A percentile compares a stretch with the other conserved stretches of the same genome.
phyloP scores from a whole-genome alignment of 2,888 invertebrate species.

The Cryptus viduatorius region DNA sequence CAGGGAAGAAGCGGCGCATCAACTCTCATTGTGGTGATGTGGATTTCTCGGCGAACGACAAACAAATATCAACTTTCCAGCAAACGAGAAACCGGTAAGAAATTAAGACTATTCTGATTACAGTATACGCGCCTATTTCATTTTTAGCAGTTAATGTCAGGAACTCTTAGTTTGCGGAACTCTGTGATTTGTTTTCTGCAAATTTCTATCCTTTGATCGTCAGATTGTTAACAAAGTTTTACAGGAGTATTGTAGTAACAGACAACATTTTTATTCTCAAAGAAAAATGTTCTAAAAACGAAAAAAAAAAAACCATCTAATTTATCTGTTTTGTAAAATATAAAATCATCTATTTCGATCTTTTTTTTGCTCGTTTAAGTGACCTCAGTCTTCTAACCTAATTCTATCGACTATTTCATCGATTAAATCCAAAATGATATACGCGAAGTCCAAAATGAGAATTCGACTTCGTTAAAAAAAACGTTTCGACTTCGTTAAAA shows the following conservation, averaged over 20 bases:
- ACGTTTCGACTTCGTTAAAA: background rate
- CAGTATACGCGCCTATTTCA: background rate
- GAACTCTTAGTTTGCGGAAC: too few species aligned
- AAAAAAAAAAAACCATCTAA: too few species aligned
- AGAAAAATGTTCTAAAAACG: background rate
- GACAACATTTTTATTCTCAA: background rate
- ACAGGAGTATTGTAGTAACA: too few species aligned
- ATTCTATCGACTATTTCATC: too few species aligned
- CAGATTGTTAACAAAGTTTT: too few species aligned
- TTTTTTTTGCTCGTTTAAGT: background rate
- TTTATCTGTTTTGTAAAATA: background rate
- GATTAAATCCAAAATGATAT: too few species aligned
- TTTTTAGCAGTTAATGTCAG: too few species aligned
- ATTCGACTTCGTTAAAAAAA: background rate
- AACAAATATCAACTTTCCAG: conserved; percentile 58
- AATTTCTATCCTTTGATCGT: background rate
- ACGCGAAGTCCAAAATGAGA: too few species aligned
- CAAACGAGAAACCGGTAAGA: conserved; percentile 59
- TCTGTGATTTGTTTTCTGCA: too few species aligned
- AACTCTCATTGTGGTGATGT: conserved; percentile 55
- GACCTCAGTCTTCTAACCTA: too few species aligned
- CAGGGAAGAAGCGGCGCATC: conserved; percentile 55
- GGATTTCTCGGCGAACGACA: conserved; percentile 59
- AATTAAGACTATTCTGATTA: conserved; percentile 13
- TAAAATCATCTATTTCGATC: background rate